phyloP scores from a whole-genome alignment of 2,797 vertebrate genomes.

The Falco naumanni region DNA sequence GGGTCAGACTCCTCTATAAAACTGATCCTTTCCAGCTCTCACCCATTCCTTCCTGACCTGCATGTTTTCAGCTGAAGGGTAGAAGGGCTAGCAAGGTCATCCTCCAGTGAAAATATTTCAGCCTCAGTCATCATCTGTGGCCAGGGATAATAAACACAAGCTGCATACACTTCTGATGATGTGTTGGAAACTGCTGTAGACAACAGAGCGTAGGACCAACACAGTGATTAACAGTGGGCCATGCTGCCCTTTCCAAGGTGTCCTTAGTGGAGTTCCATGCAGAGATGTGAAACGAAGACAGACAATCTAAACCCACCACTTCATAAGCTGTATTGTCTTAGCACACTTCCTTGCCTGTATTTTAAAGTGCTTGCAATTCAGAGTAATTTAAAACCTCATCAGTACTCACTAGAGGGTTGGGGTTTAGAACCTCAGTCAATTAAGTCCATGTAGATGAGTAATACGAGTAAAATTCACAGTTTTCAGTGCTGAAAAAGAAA shows the following conservation, averaged over 20 bases:
- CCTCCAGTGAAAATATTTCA: not conserved
- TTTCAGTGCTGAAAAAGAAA: slow-evolving; percentile 48
- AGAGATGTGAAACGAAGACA: not conserved
- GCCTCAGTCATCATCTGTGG: not conserved
- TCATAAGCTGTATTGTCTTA: not conserved
- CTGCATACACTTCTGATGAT: not conserved
- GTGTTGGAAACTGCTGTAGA: not conserved
- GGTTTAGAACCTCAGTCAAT: slow-evolving; percentile 70
- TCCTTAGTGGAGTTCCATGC: not conserved
- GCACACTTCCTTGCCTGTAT: slow-evolving; percentile 21
- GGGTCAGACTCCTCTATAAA: not conserved
- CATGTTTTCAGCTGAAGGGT: not conserved
- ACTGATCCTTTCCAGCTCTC: not conserved
- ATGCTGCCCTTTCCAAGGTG: not conserved
- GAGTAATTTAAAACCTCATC: slow-evolving; percentile 67
- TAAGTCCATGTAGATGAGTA: slow-evolving; percentile 65
- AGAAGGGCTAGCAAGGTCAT: not conserved
- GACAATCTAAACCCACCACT: slow-evolving; percentile 12
- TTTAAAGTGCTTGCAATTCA: slow-evolving; percentile 56
- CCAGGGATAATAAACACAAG: not conserved
- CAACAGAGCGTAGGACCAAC: not conserved
- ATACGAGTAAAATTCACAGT: slow-evolving; percentile 61
- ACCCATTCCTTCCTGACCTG: not conserved
- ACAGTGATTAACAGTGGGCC: not conserved
- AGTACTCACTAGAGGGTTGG: slow-evolving; percentile 53